Evolutionary conservation across 1,140 invertebrate species (phyloP).

Genomic region (Xylocopa sonorina): DNA sequence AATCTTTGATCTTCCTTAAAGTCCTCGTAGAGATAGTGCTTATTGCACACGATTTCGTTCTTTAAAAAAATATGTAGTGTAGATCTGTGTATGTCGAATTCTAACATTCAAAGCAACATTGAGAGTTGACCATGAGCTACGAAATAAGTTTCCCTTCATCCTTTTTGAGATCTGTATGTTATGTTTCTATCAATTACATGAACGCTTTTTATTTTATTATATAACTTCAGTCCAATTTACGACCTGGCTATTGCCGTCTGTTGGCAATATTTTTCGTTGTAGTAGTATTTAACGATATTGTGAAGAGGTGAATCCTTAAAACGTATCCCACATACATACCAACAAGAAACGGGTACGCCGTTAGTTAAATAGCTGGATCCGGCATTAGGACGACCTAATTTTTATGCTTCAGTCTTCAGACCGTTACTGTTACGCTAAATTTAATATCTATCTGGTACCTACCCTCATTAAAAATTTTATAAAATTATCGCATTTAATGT

Average conservation of each 20-base stretch:
- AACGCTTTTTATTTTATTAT: conserved; percentile 57
- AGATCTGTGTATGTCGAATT: neutral
- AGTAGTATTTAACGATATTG: conserved; percentile 78
- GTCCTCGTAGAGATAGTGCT: no score
- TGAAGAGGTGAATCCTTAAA: conserved; percentile 80
- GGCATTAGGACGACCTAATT: conserved; percentile 76
- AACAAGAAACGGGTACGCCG: conserved; percentile 70
- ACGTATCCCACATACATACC: conserved; percentile 73
- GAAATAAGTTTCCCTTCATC: neutral
- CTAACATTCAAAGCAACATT: neutral
- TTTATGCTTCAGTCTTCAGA: neutral
- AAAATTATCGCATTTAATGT: neutral
- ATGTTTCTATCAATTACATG: conserved; percentile 60
- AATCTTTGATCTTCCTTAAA: neutral
- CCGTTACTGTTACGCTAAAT: neutral
- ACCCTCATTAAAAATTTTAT: neutral
- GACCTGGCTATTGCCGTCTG: conserved; percentile 45
- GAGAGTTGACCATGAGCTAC: neutral
- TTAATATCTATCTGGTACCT: neutral
- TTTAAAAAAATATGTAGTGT: neutral
- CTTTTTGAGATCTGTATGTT: neutral
- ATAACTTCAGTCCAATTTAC: conserved; percentile 66
- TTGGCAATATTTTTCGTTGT: conserved; percentile 55
- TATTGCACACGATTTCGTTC: neutral
- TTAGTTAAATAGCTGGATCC: conserved; percentile 76